Evolutionary conservation across 1,140 invertebrate genomes (phyloP).

Genomic region (Drosophila pandora): DNA sequence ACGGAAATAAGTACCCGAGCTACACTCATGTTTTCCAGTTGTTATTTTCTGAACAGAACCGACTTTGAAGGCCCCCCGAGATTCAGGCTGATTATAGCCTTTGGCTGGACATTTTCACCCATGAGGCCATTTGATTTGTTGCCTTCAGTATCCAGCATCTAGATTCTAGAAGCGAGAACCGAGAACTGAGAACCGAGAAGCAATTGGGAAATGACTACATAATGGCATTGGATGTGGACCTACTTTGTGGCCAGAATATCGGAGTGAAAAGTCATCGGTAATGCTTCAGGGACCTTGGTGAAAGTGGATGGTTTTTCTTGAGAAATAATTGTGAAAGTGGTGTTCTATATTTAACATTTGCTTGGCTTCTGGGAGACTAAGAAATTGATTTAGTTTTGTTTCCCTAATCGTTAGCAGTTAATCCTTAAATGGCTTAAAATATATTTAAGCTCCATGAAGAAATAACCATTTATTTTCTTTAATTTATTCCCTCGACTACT

Average conservation of each 20-base stretch:
- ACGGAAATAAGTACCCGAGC: slow-evolving; percentile 34
- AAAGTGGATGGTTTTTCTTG: background rate
- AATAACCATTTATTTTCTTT: background rate
- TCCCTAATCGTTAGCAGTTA: background rate
- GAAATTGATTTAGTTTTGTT: background rate
- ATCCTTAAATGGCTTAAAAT: too few species aligned
- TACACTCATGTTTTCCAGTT: slow-evolving; percentile 22
- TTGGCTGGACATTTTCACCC: slow-evolving; percentile 57
- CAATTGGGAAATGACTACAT: slow-evolving; percentile 66
- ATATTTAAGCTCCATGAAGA: background rate
- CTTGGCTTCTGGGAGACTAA: background rate
- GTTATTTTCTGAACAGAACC: slow-evolving; percentile 12
- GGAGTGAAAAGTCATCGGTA: slow-evolving; percentile 10
- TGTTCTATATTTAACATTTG: slow-evolving; percentile 7
- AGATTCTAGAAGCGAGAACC: background rate
- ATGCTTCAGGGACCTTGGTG: background rate
- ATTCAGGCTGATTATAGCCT: slow-evolving; percentile 46
- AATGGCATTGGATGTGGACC: slow-evolving; percentile 43
- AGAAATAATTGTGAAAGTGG: background rate
- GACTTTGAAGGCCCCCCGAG: slow-evolving; percentile 12
- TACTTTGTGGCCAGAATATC: slow-evolving; percentile 19
- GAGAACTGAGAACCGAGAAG: slow-evolving; percentile 28
- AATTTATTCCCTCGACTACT: background rate
- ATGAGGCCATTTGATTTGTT: slow-evolving; percentile 70
- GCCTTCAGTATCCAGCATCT: slow-evolving; percentile 22